Base-by-base conservation (phyloP, 2,888 invertebrate genomes). In the Habrosyne pyritoides region DNA sequence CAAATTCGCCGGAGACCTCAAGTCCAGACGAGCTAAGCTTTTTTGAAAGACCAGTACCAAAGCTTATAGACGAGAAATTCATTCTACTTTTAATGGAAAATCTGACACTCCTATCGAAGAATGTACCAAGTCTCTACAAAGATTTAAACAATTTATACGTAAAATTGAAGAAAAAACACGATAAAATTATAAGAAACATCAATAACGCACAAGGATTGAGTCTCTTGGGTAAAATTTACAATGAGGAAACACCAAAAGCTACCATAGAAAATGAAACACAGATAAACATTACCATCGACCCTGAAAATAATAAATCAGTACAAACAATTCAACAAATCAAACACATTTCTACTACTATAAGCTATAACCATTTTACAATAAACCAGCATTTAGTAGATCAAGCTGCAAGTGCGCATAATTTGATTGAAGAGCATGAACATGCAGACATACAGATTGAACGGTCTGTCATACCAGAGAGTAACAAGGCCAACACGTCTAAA, bases 81-180 rank as follows among this genome's bases (percentile, higher is more conserved):
- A 85, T 91, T 49, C 54, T 89, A 1, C 61, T 85, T n/a, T 61
- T 90, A 2, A 61, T 90, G 30, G 87, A 89, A 71, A 86, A 89
- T 66, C 67, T 90, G 14, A 72, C 79, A 2, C 59, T 79, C 4
- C 69, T 91, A 0, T 85, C 90, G 0, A 83, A 83, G 63, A 81
- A 77, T 51, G 58, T 81, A 47, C 84, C 86, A 0, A 69, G 58
- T 48, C 53, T 86, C 18, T 69, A 85, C 53, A 87, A 84, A 75
- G 89, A 91, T 52, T 84, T 91, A 7, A 79, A 80, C 47, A 67
- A 60, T 22, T 66, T 90, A 14, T 84, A 79, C 61, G 21, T 74
- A 0, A 87, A 86, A 55, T 59, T 90, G 12, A 77, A 68, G 47
- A 86, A 83, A 58, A 87, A 81, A 69, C 74, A 81, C 28, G 83